These are phyloP conservation scores for Danio choprae DNA, from an alignment of 2,797 vertebrate genomes.

Conservation along the genomic window DNA sequence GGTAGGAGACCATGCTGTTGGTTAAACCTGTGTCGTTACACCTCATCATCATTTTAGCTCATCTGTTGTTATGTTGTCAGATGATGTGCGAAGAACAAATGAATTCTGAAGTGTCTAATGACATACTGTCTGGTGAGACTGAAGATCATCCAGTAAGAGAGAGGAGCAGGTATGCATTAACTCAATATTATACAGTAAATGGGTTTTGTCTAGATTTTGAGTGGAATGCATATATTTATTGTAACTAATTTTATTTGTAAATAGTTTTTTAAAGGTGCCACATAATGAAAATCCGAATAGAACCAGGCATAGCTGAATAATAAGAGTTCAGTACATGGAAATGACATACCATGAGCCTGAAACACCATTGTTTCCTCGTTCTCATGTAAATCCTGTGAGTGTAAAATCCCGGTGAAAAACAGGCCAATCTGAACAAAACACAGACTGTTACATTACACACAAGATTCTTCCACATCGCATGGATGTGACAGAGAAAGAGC, in stretches of 20 bases:
- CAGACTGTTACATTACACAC: no score
- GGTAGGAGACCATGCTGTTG: slow-evolving; percentile 67
- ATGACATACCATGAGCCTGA: no score
- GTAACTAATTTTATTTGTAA: not conserved
- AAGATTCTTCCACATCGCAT: no score
- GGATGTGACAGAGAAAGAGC: no score
- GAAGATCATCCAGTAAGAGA: slow-evolving; percentile 2
- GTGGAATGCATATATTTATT: not conserved
- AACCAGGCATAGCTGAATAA: no score
- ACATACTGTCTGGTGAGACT: slow-evolving; percentile 7
- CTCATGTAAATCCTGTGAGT: no score
- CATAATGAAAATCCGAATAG: no score
- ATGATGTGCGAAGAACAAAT: not conserved
- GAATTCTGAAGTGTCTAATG: not conserved
- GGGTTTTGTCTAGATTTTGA: not conserved
- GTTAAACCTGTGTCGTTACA: not conserved
- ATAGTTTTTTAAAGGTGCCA: not conserved
- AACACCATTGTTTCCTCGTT: no score
- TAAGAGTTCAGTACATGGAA: no score
- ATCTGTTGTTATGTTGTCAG: not conserved
- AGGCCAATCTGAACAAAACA: no score
- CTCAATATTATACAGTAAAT: not conserved
- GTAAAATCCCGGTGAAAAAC: no score
- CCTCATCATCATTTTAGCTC: not conserved
- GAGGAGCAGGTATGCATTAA: slow-evolving; percentile 44